These are phyloP conservation scores for Laupala kohalensis DNA, from an alignment of 1,140 invertebrate species.

Conservation along the genomic window DNA sequence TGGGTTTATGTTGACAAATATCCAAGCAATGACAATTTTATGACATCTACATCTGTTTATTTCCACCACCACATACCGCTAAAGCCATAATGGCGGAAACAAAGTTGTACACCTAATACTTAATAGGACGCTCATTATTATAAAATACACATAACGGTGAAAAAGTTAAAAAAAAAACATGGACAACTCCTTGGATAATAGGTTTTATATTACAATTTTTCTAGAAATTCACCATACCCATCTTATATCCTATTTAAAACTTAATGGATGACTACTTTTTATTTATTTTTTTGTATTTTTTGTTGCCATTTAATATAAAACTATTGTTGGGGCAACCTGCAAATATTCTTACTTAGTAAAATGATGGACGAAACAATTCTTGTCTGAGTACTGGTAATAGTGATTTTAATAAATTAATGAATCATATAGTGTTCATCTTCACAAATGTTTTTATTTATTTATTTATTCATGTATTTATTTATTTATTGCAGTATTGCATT, in stretches of 20 bases:
- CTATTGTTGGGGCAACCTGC: not conserved
- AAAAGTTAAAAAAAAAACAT: not conserved
- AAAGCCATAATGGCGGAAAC: too few species aligned
- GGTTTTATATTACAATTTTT: not conserved
- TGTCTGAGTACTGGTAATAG: too few species aligned
- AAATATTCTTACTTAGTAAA: not conserved
- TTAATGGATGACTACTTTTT: not conserved
- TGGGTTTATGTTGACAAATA: too few species aligned
- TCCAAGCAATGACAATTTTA: too few species aligned
- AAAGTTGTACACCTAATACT: not conserved
- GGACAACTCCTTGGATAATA: not conserved
- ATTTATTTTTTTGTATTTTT: not conserved
- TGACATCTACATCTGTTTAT: too few species aligned
- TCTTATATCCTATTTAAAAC: not conserved
- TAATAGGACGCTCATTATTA: not conserved
- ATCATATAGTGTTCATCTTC: not conserved
- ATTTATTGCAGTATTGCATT: too few species aligned
- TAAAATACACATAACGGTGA: not conserved
- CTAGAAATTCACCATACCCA: not conserved
- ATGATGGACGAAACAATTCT: too few species aligned
- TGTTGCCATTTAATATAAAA: not conserved
- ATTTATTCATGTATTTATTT: too few species aligned
- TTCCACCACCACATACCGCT: too few species aligned
- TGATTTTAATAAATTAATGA: not conserved
- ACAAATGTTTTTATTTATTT: not conserved